Base-by-base conservation (phyloP, 1,140 invertebrate genomes). In the Tetramorium simillimum region DNA sequence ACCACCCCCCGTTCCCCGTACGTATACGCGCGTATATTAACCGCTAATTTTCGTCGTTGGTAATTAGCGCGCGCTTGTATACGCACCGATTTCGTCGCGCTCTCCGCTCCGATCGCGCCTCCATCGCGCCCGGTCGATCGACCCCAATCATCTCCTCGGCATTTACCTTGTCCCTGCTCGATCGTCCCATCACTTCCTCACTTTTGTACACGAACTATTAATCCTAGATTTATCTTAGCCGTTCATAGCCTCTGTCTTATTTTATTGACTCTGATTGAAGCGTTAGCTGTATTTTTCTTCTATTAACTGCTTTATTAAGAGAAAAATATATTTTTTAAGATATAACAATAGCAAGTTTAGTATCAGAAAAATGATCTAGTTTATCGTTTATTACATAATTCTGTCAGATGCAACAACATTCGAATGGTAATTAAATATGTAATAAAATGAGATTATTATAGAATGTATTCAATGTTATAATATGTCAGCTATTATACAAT, bases 1-100 rank as follows among this genome's bases (percentile, higher is more conserved):
- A 95, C 95, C 95, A 95, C 94, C 95, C 95, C 80, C 95, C 95
- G 95, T 95, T 95, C 94, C 80, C 69, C 92, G 92, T 94, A 92
- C 43, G 75, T 94, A 92, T 94, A 94, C 91, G 94, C 93, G 92
- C 93, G 92, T 93, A 93, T 95, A 95, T 95, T 95, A 95, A 95
- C 92, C 93, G 92, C 92, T 95, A 95, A 95, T 95, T 94, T 81
- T 94, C 92, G 94, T 94, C 89, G 92, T 82, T 87, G 88, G 90
- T 95, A 95, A 95, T 95, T 95, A 94, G 89, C 92, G 89, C 91
- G 90, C 88, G 75, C 72, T 85, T 69, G 53, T 81, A 81, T 88
- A 60, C 85, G 85, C 86, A 70, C 58, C 84, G 78, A 88, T 88
- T 80, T 90, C 86, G 84, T 87, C 86, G 88, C 80, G 85, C 53